These are phyloP conservation scores for Microhierax caerulescens DNA, from an alignment of 2,797 vertebrate species.

Conservation along the genomic window DNA sequence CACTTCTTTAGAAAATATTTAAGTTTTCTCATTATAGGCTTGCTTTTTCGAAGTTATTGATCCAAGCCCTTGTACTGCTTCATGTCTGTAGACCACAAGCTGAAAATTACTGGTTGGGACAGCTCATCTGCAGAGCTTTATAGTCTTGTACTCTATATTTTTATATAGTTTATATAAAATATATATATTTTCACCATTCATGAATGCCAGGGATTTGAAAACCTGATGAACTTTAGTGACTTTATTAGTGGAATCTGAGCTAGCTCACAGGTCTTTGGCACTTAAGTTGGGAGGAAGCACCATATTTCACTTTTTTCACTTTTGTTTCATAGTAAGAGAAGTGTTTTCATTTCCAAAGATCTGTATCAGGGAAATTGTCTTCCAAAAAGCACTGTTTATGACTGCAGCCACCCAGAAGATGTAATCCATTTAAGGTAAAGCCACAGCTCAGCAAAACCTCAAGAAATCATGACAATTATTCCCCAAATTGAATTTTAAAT, in stretches of 20 bases:
- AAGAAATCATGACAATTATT: neutral
- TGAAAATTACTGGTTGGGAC: neutral
- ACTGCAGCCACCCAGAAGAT: neutral
- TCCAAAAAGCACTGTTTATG: neutral
- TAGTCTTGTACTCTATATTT: neutral
- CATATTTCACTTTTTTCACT: neutral
- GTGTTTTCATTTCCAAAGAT: slow-evolving; percentile 36
- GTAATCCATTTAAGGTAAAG: neutral
- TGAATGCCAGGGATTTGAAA: neutral
- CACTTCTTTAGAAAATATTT: neutral
- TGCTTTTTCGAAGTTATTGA: neutral
- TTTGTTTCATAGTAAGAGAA: neutral
- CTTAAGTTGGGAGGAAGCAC: neutral
- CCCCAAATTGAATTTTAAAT: neutral
- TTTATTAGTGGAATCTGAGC: neutral
- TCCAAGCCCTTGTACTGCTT: neutral
- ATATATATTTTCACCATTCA: neutral
- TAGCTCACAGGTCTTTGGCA: neutral
- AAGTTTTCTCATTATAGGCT: neutral
- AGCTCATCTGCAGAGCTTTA: neutral
- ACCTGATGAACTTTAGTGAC: neutral
- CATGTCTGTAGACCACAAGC: neutral
- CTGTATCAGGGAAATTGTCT: neutral
- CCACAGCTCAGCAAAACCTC: neutral
- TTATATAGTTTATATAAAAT: too few species aligned